Conservation (phyloP, 2,113 vertebrate species). For the Saguinus midas region DNA sequence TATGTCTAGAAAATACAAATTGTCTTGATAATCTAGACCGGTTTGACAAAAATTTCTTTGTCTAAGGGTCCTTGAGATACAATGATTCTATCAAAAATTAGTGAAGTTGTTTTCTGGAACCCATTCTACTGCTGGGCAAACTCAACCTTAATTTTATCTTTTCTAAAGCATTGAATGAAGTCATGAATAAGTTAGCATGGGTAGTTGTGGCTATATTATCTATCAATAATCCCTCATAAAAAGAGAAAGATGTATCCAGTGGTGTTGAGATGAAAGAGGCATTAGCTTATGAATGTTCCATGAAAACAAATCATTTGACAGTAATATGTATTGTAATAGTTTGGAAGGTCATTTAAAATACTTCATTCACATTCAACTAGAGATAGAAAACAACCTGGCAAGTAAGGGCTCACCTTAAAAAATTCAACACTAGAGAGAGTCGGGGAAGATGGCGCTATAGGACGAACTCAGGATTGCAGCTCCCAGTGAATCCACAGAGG, state of each 20-base stretch:
- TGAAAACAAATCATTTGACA: slow-evolving; percentile 44
- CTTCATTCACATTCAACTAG: slow-evolving; percentile 30
- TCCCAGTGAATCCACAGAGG: too few relatives aligned
- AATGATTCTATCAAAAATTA: slow-evolving; percentile 35
- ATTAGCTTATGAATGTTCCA: neutral
- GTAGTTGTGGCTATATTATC: neutral
- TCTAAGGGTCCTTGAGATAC: neutral
- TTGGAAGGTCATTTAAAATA: slow-evolving; percentile 43
- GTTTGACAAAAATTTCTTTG: slow-evolving; percentile 12
- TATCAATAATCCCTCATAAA: neutral
- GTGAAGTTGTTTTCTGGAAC: slow-evolving; percentile 5
- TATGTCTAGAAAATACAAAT: slow-evolving; percentile 6
- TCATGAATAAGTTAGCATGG: neutral
- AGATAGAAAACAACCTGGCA: neutral
- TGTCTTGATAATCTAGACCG: neutral
- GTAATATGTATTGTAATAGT: neutral
- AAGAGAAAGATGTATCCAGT: neutral
- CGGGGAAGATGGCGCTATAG: too few relatives aligned
- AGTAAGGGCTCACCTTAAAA: slow-evolving; percentile 29
- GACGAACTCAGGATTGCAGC: too few relatives aligned
- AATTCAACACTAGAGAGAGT: too few relatives aligned
- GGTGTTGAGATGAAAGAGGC: neutral
- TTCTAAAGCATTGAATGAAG: neutral
- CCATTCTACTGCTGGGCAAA: neutral
- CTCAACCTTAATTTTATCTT: slow-evolving; percentile 10